Conservation (phyloP, 1,140 invertebrate genomes). For the Sycophaga agraensis region DNA sequence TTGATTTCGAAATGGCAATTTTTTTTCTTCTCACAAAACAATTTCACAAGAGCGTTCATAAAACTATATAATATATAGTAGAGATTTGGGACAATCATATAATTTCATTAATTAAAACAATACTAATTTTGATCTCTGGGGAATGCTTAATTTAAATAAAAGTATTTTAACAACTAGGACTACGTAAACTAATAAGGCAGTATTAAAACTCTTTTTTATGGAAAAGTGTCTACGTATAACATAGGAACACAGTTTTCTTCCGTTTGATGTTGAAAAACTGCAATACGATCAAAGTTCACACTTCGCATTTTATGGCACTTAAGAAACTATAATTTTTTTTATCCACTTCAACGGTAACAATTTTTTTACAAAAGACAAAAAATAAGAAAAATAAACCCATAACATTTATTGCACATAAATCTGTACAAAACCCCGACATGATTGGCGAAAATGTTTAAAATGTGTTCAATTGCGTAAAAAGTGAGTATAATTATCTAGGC, state of each 20-base stretch:
- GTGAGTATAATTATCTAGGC: constrained; percentile 28
- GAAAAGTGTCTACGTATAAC: constrained; percentile 17
- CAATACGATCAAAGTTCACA: constrained; percentile 2
- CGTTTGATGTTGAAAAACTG: background rate
- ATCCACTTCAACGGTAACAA: constrained; percentile 11
- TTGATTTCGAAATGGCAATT: constrained; percentile 23
- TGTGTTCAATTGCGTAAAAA: constrained; percentile 7
- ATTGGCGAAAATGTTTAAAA: constrained; percentile 8
- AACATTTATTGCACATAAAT: constrained; percentile 15
- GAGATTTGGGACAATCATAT: too few species aligned
- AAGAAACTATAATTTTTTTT: constrained; percentile 26
- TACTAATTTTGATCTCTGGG: constrained; percentile 10
- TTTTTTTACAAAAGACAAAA: background rate
- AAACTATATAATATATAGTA: constrained; percentile 5
- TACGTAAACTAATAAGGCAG: constrained; percentile 24
- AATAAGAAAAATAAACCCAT: background rate
- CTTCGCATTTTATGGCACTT: constrained; percentile 27
- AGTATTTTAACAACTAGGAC: constrained; percentile 14
- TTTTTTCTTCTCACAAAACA: background rate
- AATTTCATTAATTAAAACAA: constrained; percentile 3
- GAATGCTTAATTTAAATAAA: constrained; percentile 21
- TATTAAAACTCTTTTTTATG: constrained; percentile 17
- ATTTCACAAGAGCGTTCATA: background rate
- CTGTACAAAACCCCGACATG: constrained; percentile 7
- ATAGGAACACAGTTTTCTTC: constrained; percentile 15